phyloP scores from a whole-genome alignment of 2,888 invertebrate genomes.

The Limulus polyphemus region DNA sequence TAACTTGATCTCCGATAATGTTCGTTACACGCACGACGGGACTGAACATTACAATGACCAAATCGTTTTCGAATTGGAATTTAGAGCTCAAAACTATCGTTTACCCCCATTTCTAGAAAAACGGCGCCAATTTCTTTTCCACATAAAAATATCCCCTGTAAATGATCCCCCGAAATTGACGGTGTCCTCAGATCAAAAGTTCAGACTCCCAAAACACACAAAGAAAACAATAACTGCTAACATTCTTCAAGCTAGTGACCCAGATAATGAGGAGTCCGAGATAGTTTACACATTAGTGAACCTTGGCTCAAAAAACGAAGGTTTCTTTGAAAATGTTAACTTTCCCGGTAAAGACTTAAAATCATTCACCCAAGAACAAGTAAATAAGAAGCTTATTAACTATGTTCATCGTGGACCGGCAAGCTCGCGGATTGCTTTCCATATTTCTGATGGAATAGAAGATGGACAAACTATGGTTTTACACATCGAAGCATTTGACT shows the following conservation, averaged over 20 bases:
- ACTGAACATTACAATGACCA: conserved; percentile 71
- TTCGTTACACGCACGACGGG: conserved; percentile 78
- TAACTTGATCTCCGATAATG: conserved; percentile 69
- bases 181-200: conserved; percentile 56
- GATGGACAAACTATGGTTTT: conserved; percentile 61
- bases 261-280: conserved; percentile 64
- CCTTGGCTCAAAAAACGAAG: conserved; percentile 37
- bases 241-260: conserved; percentile 63
- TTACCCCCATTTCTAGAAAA: conserved; percentile 50
- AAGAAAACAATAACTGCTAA: conserved; percentile 63
- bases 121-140: conserved; percentile 65
- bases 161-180: conserved; percentile 79
- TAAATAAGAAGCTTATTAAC: conserved; percentile 63
- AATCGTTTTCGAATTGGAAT: conserved; percentile 67
- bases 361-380: conserved; percentile 75
- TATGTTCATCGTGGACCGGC: conserved; percentile 39
- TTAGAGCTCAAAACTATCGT: conserved; percentile 56
- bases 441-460: conserved; percentile 77
- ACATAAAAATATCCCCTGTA: conserved; percentile 68
- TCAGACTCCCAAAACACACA: conserved; percentile 65
- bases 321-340: conserved; percentile 52
- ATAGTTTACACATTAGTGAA: conserved; percentile 64
- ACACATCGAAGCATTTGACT: conserved; percentile 62
- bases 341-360: conserved; percentile 58
- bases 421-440: conserved; percentile 35